These are phyloP conservation scores for Myiothlypis chrysogaster DNA, from an alignment of 2,797 vertebrate genomes.

Conservation along the genomic window DNA sequence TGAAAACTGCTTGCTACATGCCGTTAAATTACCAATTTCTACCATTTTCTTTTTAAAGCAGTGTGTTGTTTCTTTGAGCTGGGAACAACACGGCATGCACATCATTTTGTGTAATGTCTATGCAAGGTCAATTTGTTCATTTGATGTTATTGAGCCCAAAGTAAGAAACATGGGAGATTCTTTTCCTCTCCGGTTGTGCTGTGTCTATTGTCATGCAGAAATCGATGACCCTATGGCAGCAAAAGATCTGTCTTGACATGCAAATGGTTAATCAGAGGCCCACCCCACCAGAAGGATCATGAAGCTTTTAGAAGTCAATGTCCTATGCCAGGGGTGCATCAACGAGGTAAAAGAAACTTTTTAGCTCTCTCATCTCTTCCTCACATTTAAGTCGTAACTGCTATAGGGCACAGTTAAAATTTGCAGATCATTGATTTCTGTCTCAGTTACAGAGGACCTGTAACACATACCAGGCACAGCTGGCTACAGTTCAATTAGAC, in stretches of 20 bases:
- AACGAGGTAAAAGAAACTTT: neutral
- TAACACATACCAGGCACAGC: neutral
- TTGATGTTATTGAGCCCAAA: neutral
- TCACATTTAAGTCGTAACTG: neutral
- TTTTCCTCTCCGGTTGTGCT: neutral
- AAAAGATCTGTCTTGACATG: neutral
- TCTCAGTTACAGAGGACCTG: neutral
- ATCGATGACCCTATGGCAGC: neutral
- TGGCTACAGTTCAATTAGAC: neutral
- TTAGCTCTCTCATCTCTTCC: neutral
- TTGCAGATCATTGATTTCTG: neutral
- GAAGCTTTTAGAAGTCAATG: neutral
- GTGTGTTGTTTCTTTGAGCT: constrained; percentile 7
- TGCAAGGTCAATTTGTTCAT: constrained; percentile 30
- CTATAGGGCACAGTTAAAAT: neutral
- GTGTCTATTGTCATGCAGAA: neutral
- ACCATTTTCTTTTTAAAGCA: constrained; percentile 41
- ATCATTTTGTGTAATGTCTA: constrained; percentile 19
- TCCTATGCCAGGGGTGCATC: neutral
- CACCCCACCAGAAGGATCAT: neutral
- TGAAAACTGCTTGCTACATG: constrained; percentile 54
- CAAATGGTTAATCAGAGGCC: neutral
- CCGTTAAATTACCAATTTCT: constrained; percentile 49
- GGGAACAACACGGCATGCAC: neutral
- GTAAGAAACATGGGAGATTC: neutral